Evolutionary conservation across 2,888 invertebrate species (phyloP), one percentile per base, ranked within the genome.

Genomic region (Chrysolina americana): DNA sequence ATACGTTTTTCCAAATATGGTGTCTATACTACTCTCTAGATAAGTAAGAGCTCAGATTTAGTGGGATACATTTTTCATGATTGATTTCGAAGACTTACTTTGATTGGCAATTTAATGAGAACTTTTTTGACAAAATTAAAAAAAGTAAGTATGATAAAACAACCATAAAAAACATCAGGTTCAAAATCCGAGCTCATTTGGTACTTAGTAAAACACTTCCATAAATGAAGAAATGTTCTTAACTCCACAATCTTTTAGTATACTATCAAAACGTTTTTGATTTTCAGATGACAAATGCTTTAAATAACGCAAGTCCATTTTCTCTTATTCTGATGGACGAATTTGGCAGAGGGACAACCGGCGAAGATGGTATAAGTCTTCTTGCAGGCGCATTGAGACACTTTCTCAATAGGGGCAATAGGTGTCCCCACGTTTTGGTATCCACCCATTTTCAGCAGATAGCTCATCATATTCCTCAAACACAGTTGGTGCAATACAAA

Each of bases 321-420:
- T 95, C 96, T 0, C 87, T 98, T 3, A 89, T 98, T 0, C 89
- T 98, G 41, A 89, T 97, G 48, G 98, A 98, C 88, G 97, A 97
- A 89, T 96, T 97, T 89, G 97, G 97, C 4, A 93, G 94, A 86
- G 96, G 96, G 75, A 97, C 97, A 1, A 88, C 91, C 0, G 91
- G 93, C 85, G 88, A 90, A 2, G 96, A 96, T 87, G 97, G 96
- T 0, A 87, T 94, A 50, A 91, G 95, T 0, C 87, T 98, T 44
- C 88, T 96, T 21, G 91, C 92, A 0, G 91, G 94, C 0, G 91
- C 92, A 50, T 86, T 97, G 65, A 91, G 91, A 80, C 89, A 93
- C 81, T 94, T 96, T 87, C 86, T 94, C 63, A 89, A 90, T 68
- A 88, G 90, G 71, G 82, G 84, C 0, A 79, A 85, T 2, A 78